Conservation (phyloP, 1,140 invertebrate genomes). For the Meteorus sp. region DNA sequence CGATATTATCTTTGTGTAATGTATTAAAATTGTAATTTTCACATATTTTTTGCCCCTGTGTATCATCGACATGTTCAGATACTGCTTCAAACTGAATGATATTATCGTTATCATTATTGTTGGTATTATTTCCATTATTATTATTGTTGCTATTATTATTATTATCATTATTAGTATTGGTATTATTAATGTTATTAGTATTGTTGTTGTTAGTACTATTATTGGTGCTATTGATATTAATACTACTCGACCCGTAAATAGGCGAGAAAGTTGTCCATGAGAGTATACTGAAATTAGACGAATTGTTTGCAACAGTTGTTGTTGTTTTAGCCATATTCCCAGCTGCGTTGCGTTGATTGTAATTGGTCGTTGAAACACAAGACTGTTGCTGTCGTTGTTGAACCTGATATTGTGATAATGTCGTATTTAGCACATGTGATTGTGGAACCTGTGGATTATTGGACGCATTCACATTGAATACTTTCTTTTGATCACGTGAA, state of each 20-base stretch:
- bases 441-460: constrained; percentile 27
- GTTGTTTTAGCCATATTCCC: constrained; percentile 47
- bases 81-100: constrained; percentile 44
- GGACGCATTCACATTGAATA: constrained; percentile 24
- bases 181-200: constrained; percentile 35
- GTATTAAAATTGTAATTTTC: constrained; percentile 51
- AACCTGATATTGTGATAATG: constrained; percentile 26
- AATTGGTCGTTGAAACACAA: constrained; percentile 44
- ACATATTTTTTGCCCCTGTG: constrained; percentile 46
- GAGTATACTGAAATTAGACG: constrained; percentile 56
- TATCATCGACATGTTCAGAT: constrained; percentile 35
- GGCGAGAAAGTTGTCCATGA: constrained; percentile 57
- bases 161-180: constrained; percentile 2
- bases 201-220: constrained; percentile 20
- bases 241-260: constrained; percentile 17
- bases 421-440: constrained; percentile 21
- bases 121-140: constrained; percentile 27
- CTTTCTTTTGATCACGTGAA: constrained; percentile 36
- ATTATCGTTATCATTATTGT: constrained; percentile 39
- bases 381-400: constrained; percentile 29
- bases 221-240: constrained; percentile 30
- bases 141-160: constrained; percentile 1
- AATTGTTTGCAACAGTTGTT: constrained; percentile 53
- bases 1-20: constrained; percentile 47
- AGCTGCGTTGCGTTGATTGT: constrained; percentile 41